Percentiles rank a stretch among this genome's conserved stretches.
Conservation (phyloP, 2,888 invertebrate species). For the Drosophila tripunctata region DNA sequence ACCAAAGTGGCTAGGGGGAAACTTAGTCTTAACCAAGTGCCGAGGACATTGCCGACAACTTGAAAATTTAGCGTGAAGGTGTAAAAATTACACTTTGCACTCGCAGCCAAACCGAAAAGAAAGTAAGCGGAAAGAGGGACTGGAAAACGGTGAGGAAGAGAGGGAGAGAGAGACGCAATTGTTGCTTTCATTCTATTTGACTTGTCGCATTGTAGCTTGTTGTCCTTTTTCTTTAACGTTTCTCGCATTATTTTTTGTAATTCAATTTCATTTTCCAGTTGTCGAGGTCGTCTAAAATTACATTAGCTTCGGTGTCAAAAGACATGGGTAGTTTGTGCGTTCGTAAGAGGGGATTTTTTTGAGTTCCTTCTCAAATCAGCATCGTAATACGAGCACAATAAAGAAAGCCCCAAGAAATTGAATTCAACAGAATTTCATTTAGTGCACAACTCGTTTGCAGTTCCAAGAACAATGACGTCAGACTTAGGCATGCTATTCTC, state of each 20-base stretch:
- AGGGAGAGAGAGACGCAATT: conserved; percentile 15
- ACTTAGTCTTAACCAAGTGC: conserved; percentile 6
- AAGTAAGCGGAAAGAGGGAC: neutral
- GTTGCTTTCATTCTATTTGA: conserved; percentile 37
- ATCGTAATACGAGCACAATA: no score
- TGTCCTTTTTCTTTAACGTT: conserved; percentile 25
- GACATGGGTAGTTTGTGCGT: conserved; percentile 7
- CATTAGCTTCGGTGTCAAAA: conserved; percentile 35
- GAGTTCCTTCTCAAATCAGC: neutral
- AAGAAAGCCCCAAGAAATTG: no score
- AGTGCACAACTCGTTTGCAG: no score
- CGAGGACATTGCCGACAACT: conserved; percentile 6
- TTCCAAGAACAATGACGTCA: no score
- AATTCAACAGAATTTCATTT: no score
- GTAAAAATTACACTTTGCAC: conserved; percentile 74
- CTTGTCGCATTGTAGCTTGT: conserved; percentile 31
- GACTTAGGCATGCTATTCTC: no score
- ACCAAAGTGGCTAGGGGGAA: neutral
- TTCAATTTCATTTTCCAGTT: conserved; percentile 59
- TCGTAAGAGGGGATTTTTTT: neutral
- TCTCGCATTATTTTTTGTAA: conserved; percentile 46
- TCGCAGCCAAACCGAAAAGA: conserved; percentile 26
- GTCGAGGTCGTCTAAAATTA: conserved; percentile 51
- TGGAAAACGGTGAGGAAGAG: neutral
- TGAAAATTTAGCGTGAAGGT: conserved; percentile 69